phyloP scores from a whole-genome alignment of 1,140 invertebrate genomes.

The Ctenoplectra terminalis region DNA sequence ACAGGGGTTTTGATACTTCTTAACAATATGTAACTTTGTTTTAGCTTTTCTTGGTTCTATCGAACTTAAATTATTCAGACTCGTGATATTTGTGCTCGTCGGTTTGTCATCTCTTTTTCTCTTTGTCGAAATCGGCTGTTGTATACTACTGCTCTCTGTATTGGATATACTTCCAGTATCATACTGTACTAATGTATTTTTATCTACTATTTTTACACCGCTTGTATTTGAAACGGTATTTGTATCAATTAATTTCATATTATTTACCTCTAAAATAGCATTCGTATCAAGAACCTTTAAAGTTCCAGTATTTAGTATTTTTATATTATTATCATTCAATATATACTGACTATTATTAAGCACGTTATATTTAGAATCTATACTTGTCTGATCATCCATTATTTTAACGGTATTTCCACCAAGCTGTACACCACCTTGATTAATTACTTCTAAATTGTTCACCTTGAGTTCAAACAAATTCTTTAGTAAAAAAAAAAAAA shows the following conservation, averaged over 20 bases:
- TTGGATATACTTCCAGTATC: constrained; percentile 54
- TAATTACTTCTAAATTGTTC: constrained; percentile 76
- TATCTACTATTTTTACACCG: constrained; percentile 67
- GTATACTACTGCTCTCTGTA: constrained; percentile 32
- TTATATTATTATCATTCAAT: constrained; percentile 73
- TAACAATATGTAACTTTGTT: constrained; percentile 72
- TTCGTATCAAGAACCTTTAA: constrained; percentile 75
- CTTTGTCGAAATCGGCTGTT: constrained; percentile 67
- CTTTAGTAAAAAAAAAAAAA: too few relatives aligned
- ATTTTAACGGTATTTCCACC: constrained; percentile 71
- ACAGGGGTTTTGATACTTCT: constrained; percentile 74
- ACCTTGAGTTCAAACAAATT: constrained; percentile 61
- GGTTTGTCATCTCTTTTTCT: constrained; percentile 75
- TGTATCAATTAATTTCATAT: constrained; percentile 74
- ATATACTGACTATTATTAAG: constrained; percentile 71
- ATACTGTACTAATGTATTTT: constrained; percentile 60
- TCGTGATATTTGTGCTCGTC: constrained; percentile 49
- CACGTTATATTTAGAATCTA: constrained; percentile 71
- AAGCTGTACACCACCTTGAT: constrained; percentile 72
- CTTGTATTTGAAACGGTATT: constrained; percentile 60
- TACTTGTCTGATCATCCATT: constrained; percentile 68
- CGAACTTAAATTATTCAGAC: constrained; percentile 76
- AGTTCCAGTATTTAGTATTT: constrained; percentile 71
- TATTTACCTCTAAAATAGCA: constrained; percentile 73
- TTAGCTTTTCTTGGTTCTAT: constrained; percentile 76